phyloP scores from a whole-genome alignment of 2,888 invertebrate genomes.

The Plagodis pulveraria region DNA sequence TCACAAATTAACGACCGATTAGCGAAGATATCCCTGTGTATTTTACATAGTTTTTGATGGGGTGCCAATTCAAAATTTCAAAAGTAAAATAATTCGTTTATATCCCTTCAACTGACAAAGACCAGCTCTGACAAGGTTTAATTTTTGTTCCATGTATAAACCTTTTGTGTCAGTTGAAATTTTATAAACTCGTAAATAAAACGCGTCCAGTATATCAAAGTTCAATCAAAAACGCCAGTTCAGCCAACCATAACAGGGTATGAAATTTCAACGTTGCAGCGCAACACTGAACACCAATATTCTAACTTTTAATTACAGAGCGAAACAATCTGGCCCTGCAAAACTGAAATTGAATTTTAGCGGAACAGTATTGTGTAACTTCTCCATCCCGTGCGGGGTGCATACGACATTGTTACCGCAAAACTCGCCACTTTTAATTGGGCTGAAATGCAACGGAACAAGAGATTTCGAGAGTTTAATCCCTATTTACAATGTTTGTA shows the following conservation, averaged over 20 bases:
- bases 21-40: no score
- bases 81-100: no score
- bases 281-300: slow-evolving; percentile 21
- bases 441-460: slow-evolving; percentile 32
- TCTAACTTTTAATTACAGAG: slow-evolving; percentile 31
- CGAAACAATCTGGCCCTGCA: slow-evolving; percentile 33
- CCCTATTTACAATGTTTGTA: slow-evolving; percentile 25
- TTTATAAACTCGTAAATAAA: no score
- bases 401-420: slow-evolving; percentile 30
- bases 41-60: no score
- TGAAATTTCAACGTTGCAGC: slow-evolving; percentile 6
- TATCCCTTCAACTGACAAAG: no score
- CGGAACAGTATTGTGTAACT: slow-evolving; percentile 30
- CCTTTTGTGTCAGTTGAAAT: no score
- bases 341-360: slow-evolving; percentile 38
- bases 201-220: no score
- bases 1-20: no score
- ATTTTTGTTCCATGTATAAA: no score
- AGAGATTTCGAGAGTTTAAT: slow-evolving; percentile 30
- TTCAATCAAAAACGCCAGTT: neutral
- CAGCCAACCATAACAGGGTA: neutral
- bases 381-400: slow-evolving; percentile 22
- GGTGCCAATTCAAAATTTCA: no score
- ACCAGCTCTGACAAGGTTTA: no score
- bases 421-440: slow-evolving; percentile 37